Percentiles rank a stretch among this genome's conserved stretches.
These are phyloP conservation scores for Tenthredo distinguenda DNA, from an alignment of 2,888 invertebrate species.

Conservation along the genomic window DNA sequence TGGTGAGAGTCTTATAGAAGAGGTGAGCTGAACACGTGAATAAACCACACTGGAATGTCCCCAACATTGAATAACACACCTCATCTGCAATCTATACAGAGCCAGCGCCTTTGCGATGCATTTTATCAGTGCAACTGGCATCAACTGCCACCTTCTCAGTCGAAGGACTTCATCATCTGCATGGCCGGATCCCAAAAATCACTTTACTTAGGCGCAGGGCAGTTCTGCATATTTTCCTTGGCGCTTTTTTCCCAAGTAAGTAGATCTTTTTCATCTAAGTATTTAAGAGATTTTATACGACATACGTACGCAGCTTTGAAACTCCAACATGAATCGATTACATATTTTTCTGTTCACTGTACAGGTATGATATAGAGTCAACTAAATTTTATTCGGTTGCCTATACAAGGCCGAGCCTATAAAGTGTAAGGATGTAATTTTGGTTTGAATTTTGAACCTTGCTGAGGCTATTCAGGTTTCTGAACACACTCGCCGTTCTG, in stretches of 20 bases:
- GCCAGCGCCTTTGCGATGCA: conserved; percentile 78
- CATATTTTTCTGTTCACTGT: too few relatives aligned
- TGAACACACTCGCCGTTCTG: too few relatives aligned
- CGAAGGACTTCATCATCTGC: conserved; percentile 78
- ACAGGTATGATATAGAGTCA: too few relatives aligned
- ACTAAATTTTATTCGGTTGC: too few relatives aligned
- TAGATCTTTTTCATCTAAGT: neutral
- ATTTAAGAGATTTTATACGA: too few relatives aligned
- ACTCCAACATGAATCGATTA: too few relatives aligned
- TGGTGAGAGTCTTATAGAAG: conserved; percentile 58
- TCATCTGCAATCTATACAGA: conserved; percentile 77
- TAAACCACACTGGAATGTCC: neutral
- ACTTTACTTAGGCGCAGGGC: conserved; percentile 80
- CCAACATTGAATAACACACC: neutral
- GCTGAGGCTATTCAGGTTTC: too few relatives aligned
- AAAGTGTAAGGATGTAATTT: too few relatives aligned
- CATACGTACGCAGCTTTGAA: too few relatives aligned
- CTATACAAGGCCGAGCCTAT: too few relatives aligned
- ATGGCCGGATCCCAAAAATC: conserved; percentile 80
- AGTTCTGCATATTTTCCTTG: conserved; percentile 79
- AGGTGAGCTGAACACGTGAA: neutral
- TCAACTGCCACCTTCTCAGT: conserved; percentile 78
- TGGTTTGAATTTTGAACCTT: too few relatives aligned
- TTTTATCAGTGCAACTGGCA: conserved; percentile 81
- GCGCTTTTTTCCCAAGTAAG: conserved; percentile 79